phyloP scores from a whole-genome alignment of 92 coral and sea anemone species.

The Chrysogorgia sp. region DNA sequence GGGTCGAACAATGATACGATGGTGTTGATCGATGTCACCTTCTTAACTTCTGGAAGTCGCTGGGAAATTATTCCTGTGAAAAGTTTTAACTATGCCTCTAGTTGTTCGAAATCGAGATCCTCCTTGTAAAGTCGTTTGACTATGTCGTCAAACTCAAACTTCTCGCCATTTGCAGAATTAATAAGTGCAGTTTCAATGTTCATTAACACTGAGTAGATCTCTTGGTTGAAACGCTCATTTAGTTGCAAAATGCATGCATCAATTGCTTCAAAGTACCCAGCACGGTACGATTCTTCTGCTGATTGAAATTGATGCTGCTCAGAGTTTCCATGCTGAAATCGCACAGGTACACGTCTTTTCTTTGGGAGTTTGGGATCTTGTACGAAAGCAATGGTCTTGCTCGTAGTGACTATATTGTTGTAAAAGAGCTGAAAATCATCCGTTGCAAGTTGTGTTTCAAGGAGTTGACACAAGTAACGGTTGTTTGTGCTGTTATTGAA shows the following conservation, averaged over 20 bases:
- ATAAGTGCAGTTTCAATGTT: conserved; percentile 33
- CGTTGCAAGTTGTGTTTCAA: conserved; percentile 25
- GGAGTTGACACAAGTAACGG: conserved; percentile 21
- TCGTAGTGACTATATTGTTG: neutral
- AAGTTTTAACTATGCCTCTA: conserved; percentile 28
- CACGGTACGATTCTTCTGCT: conserved; percentile 9
- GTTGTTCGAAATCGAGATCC: conserved; percentile 14
- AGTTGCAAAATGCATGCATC: conserved; percentile 5
- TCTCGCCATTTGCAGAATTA: conserved; percentile 18
- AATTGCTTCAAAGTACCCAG: conserved; percentile 12
- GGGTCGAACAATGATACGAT: neutral
- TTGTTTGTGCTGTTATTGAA: conserved; percentile 31
- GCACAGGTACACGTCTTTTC: conserved; percentile 3
- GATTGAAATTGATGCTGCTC: conserved; percentile 23
- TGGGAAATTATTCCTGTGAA: conserved; percentile 24
- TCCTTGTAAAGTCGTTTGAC: conserved; percentile 25
- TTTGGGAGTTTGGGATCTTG: conserved; percentile 2
- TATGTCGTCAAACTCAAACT: conserved; percentile 9
- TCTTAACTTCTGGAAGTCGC: conserved; percentile 26
- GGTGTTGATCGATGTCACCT: conserved; percentile 34
- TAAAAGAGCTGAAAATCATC: neutral
- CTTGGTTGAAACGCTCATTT: conserved; percentile 20
- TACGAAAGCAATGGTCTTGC: neutral
- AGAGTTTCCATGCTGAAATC: conserved; percentile 12
- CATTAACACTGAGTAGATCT: conserved; percentile 17